Conservation (phyloP, 2,113 vertebrate genomes). For the Chaenogobius annularis region DNA sequence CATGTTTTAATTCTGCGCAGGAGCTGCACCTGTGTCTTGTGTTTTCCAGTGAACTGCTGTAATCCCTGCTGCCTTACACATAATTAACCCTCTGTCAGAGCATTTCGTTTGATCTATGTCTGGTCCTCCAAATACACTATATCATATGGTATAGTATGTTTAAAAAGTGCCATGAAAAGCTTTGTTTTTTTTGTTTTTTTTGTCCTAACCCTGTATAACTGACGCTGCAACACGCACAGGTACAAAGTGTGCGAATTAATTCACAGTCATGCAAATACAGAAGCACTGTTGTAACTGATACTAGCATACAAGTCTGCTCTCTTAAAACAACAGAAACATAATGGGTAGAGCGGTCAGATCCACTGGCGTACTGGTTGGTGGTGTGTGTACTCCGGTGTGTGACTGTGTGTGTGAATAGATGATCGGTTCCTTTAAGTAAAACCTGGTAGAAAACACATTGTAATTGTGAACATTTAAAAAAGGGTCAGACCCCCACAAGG, state of each 20-base stretch:
- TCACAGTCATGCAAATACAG: too few relatives aligned
- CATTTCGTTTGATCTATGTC: slow-evolving; percentile 48
- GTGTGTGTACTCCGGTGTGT: too few relatives aligned
- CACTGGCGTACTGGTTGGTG: too few relatives aligned
- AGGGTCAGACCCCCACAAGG: too few relatives aligned
- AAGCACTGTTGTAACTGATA: too few relatives aligned
- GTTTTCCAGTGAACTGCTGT: slow-evolving; percentile 51
- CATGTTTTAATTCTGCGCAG: slow-evolving; percentile 7
- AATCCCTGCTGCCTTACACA: slow-evolving; percentile 62
- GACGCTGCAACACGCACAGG: background rate
- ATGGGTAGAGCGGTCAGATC: too few relatives aligned
- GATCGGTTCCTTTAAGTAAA: too few relatives aligned
- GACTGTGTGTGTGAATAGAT: too few relatives aligned
- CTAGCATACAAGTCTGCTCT: too few relatives aligned
- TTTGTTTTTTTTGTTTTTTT: slow-evolving; percentile 15
- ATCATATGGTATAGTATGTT: slow-evolving; percentile 20
- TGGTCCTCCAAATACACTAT: slow-evolving; percentile 47
- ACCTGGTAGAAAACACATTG: too few relatives aligned
- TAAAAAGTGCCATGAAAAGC: slow-evolving; percentile 46
- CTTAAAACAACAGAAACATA: too few relatives aligned
- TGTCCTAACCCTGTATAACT: slow-evolving; percentile 11
- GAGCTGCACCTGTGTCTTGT: slow-evolving; percentile 36
- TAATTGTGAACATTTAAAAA: too few relatives aligned
- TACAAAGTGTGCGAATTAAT: background rate
- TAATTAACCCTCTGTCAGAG: slow-evolving; percentile 59